Conservation (phyloP, 2,888 invertebrate genomes). For the Sthenelais limicola region DNA sequence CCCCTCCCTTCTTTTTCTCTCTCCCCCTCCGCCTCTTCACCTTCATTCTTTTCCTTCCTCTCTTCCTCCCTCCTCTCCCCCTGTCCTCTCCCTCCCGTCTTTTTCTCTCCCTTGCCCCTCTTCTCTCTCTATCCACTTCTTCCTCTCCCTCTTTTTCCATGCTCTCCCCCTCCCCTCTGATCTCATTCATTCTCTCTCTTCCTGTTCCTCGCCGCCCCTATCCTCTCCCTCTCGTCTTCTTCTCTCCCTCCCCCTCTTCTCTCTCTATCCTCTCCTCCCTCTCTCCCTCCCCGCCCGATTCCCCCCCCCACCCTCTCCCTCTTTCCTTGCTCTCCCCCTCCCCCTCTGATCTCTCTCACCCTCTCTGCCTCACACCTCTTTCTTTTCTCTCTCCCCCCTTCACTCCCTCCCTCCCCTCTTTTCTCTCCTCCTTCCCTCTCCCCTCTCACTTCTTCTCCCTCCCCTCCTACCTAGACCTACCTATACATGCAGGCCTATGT, state of each 20-base stretch:
- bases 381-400: neutral
- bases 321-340: neutral
- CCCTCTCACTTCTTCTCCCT: neutral
- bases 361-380: neutral
- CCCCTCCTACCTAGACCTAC: neutral
- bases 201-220: neutral
- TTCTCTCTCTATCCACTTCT: neutral
- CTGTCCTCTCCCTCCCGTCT: neutral
- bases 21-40: neutral
- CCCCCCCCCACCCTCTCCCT: neutral
- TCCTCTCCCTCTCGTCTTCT: neutral
- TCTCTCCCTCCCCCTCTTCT: neutral
- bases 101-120: neutral
- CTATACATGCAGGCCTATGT: neutral
- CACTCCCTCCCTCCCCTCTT: neutral
- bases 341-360: neutral
- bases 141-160: neutral
- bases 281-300: neutral
- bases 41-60: neutral
- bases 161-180: neutral
- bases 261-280: neutral
- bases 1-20: neutral
- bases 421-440: constrained; percentile 3
- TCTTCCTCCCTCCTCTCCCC: neutral
- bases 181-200: neutral